Percentiles rank a stretch among this genome's conserved stretches.
Evolutionary conservation across 2,888 invertebrate species (phyloP).

Genomic region (Stratiomys singularior): DNA sequence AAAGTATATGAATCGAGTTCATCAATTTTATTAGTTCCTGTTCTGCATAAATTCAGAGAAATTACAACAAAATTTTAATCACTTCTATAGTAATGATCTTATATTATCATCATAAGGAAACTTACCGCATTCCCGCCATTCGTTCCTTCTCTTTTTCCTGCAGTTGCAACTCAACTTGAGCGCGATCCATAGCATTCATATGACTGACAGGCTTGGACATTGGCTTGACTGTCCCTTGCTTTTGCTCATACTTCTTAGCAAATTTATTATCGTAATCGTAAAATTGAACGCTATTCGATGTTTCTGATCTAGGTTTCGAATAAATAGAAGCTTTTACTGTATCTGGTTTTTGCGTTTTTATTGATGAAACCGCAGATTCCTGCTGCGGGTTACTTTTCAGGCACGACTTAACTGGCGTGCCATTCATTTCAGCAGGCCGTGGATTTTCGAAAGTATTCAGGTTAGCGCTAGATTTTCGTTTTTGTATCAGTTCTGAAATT

Average conservation of each 20-base stretch:
- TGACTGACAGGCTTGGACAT: conserved; percentile 53
- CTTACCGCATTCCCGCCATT: conserved; percentile 55
- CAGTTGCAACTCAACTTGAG: conserved; percentile 55
- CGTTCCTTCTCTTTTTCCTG: conserved; percentile 42
- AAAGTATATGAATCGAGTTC: no score
- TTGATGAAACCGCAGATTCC: not conserved
- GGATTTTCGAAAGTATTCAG: not conserved
- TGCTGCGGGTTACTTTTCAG: conserved; percentile 24
- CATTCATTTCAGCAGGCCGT: not conserved
- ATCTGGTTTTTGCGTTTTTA: not conserved
- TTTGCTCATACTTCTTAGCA: conserved; percentile 60
- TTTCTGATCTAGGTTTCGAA: conserved; percentile 7
- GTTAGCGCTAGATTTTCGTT: conserved; percentile 19
- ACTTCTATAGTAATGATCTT: no score
- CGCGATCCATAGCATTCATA: conserved; percentile 59
- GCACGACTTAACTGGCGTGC: conserved; percentile 12
- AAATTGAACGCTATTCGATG: conserved; percentile 60
- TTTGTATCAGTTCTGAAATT: conserved; percentile 58
- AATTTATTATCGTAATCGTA: conserved; percentile 68
- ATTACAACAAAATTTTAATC: no score
- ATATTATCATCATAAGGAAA: not conserved
- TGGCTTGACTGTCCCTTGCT: conserved; percentile 60
- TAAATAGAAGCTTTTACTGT: not conserved
- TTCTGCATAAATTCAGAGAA: not conserved
- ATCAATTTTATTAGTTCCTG: no score